Conservation (phyloP, 2,797 vertebrate genomes). For the Aulostomus chinensis region DNA sequence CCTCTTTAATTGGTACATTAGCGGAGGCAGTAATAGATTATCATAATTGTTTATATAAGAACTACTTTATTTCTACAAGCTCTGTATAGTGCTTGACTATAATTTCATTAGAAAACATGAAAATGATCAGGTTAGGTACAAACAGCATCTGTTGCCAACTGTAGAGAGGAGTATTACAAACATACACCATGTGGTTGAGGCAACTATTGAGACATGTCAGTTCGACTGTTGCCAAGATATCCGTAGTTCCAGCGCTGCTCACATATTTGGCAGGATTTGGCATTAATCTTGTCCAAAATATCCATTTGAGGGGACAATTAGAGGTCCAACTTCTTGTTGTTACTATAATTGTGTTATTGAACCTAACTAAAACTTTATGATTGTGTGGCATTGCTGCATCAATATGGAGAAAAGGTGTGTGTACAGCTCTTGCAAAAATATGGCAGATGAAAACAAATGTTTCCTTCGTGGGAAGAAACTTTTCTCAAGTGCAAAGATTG, state of each 20-base stretch:
- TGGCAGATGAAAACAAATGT: no score
- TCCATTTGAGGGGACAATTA: constrained; percentile 27
- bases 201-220: constrained; percentile 45
- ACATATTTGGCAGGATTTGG: constrained; percentile 37
- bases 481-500: no score
- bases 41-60: neutral
- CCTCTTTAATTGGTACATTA: neutral
- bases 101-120: constrained; percentile 1
- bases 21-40: neutral
- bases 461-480: no score
- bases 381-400: no score
- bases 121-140: neutral
- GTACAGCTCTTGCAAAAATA: no score
- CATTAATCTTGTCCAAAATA: constrained; percentile 37
- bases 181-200: constrained; percentile 4
- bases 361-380: no score
- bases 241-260: constrained; percentile 27
- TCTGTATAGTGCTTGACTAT: constrained; percentile 1
- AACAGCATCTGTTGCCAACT: constrained; percentile 4
- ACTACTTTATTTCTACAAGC: neutral
- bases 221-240: constrained; percentile 40
- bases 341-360: constrained; percentile 26
- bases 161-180: constrained; percentile 8
- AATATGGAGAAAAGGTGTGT: no score
- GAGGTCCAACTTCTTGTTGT: constrained; percentile 34